Percentiles rank a stretch among this genome's conserved stretches.
Conservation (phyloP, 2,113 vertebrate genomes). For the Nothocercus julius region DNA sequence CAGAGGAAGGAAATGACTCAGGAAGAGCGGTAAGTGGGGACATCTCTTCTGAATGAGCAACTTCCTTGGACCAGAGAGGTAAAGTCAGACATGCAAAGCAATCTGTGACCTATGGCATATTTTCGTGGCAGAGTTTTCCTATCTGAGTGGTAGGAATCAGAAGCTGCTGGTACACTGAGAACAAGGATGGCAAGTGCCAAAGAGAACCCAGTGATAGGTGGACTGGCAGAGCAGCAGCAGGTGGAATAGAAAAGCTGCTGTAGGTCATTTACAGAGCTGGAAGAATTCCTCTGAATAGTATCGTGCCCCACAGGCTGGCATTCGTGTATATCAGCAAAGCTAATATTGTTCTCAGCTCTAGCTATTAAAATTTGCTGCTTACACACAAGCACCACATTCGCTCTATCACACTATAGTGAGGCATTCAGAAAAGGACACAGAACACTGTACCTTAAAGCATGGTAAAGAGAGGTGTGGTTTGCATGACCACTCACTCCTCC, state of each 20-base stretch:
- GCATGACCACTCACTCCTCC: slow-evolving; percentile 91
- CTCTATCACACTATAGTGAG: neutral
- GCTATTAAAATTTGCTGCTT: neutral
- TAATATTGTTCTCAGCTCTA: neutral
- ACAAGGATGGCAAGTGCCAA: neutral
- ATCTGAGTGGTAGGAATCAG: neutral
- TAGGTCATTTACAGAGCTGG: neutral
- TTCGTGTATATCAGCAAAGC: neutral
- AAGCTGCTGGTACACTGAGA: neutral
- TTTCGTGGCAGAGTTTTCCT: neutral
- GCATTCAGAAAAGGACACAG: neutral
- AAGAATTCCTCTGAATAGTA: neutral
- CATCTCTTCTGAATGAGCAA: neutral
- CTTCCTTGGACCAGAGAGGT: neutral
- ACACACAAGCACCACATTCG: neutral
- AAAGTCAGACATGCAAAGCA: neutral
- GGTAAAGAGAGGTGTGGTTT: slow-evolving; percentile 87
- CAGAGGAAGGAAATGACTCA: neutral
- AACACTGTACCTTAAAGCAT: slow-evolving; percentile 84
- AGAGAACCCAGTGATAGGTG: neutral
- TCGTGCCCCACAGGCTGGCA: neutral
- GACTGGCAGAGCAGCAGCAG: neutral
- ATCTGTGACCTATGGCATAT: neutral
- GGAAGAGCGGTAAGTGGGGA: neutral
- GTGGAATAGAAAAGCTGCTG: neutral